Base-by-base conservation (phyloP, 2,888 invertebrate genomes). In the Ophion ellenae region DNA sequence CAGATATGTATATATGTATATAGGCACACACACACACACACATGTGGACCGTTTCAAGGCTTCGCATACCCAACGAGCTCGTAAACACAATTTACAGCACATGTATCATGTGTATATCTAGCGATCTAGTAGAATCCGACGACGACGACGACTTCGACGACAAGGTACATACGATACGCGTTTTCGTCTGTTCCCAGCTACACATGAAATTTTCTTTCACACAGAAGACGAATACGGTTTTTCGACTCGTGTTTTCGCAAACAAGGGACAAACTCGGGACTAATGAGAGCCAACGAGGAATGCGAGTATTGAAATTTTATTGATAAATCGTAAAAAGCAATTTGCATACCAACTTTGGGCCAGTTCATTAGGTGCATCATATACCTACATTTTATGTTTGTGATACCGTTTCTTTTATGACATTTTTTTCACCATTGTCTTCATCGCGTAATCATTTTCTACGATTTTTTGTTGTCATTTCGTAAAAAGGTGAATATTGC, bases 251-350 rank as follows among this genome's bases (percentile, higher is more conserved):
- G 10, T 32, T 69, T 59, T 63, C 32, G 10, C n/a, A 47, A 63
- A 32, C 45, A 32, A 66, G 59, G 59, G n/a, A n/a, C n/a, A n/a
- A n/a, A n/a, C 57, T 32, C 61, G 20, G 61, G 69, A 77, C 67
- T 69, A 67, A 77, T 40, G 53, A 77, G 28, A 67, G 20, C 32
- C 66, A 47, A 57, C 32, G 76, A 64, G 53, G 66, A 67, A 69
- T 45, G 24, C 57, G 67, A 69, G 36, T 11, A 57, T 40, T 57
- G 36, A 40, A 40, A 47, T 69, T 77, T 77, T 77, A 77, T 77
- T 90, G 89, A 91, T 90, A 91, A 91, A 91, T 91, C 87, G 89
- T 91, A 90, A 90, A 91, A 91, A 90, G 89, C 87, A 89, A 91
- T 90, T 89, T 88, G 75, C 47, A 45, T 63, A 75, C 28, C 47